Evolutionary conservation across 1,140 invertebrate genomes (phyloP), one percentile per base, ranked within the genome.

Genomic region (Diachasmimorpha longicaudata): DNA sequence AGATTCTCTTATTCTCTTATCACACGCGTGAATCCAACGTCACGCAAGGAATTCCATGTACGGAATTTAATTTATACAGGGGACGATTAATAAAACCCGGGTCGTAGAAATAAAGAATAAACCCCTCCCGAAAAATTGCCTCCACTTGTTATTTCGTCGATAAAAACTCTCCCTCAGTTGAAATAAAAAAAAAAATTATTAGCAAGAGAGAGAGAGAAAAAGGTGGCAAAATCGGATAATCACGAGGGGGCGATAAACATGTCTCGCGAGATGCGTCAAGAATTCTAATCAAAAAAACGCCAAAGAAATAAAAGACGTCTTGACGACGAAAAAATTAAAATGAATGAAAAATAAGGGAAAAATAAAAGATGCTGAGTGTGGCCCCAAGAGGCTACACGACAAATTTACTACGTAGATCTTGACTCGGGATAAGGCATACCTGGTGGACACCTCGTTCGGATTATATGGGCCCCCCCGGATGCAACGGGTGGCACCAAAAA

Each of bases 251-350:
- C 67, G 69, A 79, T 79, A 78, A 78, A 78, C 74, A 70, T 78
- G 77, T 79, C 76, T 48, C 39, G 6, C 58, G 58, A 36, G 81
- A 86, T 85, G 85, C 84, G 84, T 86, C 85, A 86, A 82, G 85
- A 86, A 87, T 86, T 79, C 83, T 86, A 87, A 87, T 87, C 84
- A 86, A 86, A 86, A 86, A 82, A 82, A 85, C 69, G 66, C 13
- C 83, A 81, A 83, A 77, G 71, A 74, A 67, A 68, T 58, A 75
- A 70, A 66, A 58, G 23, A 39, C 66, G 36, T 36, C 8, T 55
- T 55, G 52, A 68, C 31, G 55, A 75, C 42, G 31, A 36, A 63
- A 70, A 25, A 63, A 19, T 36, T 48, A 37, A 70, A 21, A 63
- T 31, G 39, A 31, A 71, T 46, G 42, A 46, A 71, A 67, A 44